These are phyloP conservation scores for Diploptera punctata DNA, from an alignment of 2,888 invertebrate species.

Conservation along the genomic window DNA sequence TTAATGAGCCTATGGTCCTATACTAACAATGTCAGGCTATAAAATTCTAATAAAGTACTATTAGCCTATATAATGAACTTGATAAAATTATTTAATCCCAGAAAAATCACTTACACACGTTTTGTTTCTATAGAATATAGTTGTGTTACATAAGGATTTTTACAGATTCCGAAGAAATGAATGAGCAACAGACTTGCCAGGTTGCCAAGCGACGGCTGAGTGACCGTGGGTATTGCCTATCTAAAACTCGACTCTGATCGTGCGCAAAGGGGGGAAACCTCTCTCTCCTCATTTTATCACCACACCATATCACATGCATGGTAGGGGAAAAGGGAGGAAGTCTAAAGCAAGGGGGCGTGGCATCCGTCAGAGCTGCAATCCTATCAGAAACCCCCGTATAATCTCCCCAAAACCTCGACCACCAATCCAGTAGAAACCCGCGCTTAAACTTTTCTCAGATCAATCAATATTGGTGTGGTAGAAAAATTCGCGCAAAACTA, in stretches of 20 bases:
- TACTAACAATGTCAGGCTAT: no score
- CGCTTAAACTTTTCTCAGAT: slow-evolving; percentile 4
- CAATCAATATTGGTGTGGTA: slow-evolving; percentile 21
- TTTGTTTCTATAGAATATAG: no score
- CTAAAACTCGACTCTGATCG: not conserved
- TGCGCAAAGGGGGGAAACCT: not conserved
- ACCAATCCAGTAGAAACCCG: slow-evolving; percentile 29
- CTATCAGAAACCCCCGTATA: slow-evolving; percentile 29
- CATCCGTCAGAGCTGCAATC: slow-evolving; percentile 22
- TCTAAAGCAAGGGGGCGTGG: slow-evolving; percentile 23
- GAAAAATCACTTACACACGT: no score
- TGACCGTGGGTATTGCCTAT: not conserved
- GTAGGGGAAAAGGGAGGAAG: slow-evolving; percentile 26
- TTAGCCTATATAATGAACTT: no score
- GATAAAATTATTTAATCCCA: no score
- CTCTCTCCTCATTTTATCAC: not conserved
- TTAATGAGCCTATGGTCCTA: no score
- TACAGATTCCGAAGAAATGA: not conserved
- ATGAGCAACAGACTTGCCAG: not conserved
- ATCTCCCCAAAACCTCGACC: slow-evolving; percentile 27
- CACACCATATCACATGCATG: not conserved
- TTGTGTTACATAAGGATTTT: no score
- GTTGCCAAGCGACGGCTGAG: slow-evolving; percentile 15
- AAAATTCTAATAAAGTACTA: no score
- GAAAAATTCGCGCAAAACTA: slow-evolving; percentile 12